phyloP scores from a whole-genome alignment of 1,140 invertebrate genomes.

The Drosophila murphyi region DNA sequence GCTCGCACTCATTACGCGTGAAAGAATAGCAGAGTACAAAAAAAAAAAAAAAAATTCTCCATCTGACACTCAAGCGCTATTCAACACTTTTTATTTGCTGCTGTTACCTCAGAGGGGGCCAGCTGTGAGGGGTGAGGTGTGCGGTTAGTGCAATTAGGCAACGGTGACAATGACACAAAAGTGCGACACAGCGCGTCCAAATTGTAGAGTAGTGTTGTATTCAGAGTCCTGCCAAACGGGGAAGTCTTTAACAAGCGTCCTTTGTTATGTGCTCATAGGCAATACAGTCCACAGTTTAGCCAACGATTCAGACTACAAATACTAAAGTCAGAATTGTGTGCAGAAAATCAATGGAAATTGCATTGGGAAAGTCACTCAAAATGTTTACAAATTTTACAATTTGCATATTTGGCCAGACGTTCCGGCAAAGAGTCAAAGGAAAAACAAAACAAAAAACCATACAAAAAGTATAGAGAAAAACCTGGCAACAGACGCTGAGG shows the following conservation, averaged over 20 bases:
- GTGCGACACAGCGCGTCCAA: conserved; percentile 66
- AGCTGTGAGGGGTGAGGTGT: conserved; percentile 4
- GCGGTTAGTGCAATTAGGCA: conserved; percentile 79
- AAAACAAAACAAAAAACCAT: conserved; percentile 36
- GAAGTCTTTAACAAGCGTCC: conserved; percentile 64
- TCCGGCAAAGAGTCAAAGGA: conserved; percentile 15
- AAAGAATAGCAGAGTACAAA: conserved; percentile 30
- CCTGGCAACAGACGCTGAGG: conserved; percentile 18
- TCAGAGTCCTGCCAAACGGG: conserved; percentile 30
- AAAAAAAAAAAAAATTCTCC: conserved; percentile 30
- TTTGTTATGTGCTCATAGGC: conserved; percentile 47
- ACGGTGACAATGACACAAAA: conserved; percentile 80
- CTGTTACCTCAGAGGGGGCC: background rate
- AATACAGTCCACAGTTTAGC: background rate
- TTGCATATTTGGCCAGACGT: conserved; percentile 54
- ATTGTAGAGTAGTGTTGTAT: conserved; percentile 28
- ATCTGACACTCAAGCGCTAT: conserved; percentile 73
- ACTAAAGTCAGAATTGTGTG: background rate
- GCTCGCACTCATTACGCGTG: conserved; percentile 51
- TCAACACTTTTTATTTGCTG: conserved; percentile 49
- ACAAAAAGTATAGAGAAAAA: conserved; percentile 18
- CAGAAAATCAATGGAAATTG: conserved; percentile 34
- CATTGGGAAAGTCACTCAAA: conserved; percentile 35
- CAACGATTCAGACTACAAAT: background rate
- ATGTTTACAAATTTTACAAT: conserved; percentile 53